Conservation (phyloP, 1,140 invertebrate species). For the Rhizoglyphus robini region DNA sequence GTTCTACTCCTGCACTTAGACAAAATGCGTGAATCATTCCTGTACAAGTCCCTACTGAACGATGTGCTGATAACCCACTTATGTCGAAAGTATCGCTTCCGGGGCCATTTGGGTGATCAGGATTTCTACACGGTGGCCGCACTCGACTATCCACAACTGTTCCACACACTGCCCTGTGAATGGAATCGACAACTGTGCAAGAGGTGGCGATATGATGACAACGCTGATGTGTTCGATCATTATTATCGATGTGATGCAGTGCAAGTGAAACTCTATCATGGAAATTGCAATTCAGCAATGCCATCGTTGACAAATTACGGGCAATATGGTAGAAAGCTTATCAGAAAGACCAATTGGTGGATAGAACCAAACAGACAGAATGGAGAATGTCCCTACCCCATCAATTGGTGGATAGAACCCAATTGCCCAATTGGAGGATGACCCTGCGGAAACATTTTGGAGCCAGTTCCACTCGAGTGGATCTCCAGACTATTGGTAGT, state of each 20-base stretch:
- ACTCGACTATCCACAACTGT: conserved; percentile 55
- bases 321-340: conserved; percentile 45
- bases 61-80: conserved; percentile 43
- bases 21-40: conserved; percentile 47
- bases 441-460: too few species aligned
- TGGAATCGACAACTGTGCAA: conserved; percentile 72
- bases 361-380: too few species aligned
- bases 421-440: too few species aligned
- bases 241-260: conserved; percentile 56
- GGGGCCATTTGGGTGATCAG: conserved; percentile 72
- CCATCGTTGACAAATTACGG: conserved; percentile 29
- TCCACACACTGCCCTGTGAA: conserved; percentile 59
- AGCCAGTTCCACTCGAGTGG: too few species aligned
- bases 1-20: conserved; percentile 58
- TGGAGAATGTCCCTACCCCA: too few species aligned
- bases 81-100: conserved; percentile 50
- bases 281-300: conserved; percentile 41
- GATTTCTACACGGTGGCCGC: conserved; percentile 67
- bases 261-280: conserved; percentile 62
- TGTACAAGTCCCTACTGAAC: conserved; percentile 44
- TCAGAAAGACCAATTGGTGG: too few species aligned
- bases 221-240: conserved; percentile 54
- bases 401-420: too few species aligned
- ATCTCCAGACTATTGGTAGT: too few species aligned
- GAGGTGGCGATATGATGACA: conserved; percentile 68